A percentile compares a stretch with the other conserved stretches of the same genome.
These are phyloP conservation scores for Calcarius ornatus DNA, from an alignment of 2,113 vertebrate genomes.

Conservation along the genomic window DNA sequence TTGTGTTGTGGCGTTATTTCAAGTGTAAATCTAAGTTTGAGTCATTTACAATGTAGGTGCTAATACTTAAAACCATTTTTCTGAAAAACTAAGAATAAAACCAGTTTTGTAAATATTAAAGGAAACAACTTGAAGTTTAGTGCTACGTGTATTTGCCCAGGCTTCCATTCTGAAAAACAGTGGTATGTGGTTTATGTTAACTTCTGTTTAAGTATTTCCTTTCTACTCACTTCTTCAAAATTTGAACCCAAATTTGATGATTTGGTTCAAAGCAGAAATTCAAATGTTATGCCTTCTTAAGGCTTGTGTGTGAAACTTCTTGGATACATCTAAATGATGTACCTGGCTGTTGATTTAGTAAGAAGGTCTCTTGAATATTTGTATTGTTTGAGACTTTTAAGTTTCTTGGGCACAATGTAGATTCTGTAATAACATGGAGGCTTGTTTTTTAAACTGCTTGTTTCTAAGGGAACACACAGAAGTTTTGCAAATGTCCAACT, in stretches of 20 bases:
- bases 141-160: background rate
- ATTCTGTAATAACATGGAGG: background rate
- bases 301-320: background rate
- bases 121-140: background rate
- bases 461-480: background rate
- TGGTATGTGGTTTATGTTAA: background rate
- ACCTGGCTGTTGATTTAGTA: background rate
- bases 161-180: background rate
- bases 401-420: background rate
- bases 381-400: background rate
- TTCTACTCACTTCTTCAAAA: background rate
- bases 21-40: background rate
- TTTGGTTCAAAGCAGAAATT: background rate
- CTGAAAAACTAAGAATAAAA: conserved; percentile 46
- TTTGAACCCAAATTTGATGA: background rate
- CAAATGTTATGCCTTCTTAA: background rate
- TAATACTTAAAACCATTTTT: background rate
- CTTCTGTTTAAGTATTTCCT: background rate
- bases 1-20: background rate
- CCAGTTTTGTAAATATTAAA: conserved; percentile 35
- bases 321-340: background rate
- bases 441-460: background rate
- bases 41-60: conserved; percentile 23
- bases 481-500: background rate
- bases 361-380: background rate